Evolutionary conservation across 2,888 invertebrate species (phyloP).

Genomic region (Coecobrya sp.): DNA sequence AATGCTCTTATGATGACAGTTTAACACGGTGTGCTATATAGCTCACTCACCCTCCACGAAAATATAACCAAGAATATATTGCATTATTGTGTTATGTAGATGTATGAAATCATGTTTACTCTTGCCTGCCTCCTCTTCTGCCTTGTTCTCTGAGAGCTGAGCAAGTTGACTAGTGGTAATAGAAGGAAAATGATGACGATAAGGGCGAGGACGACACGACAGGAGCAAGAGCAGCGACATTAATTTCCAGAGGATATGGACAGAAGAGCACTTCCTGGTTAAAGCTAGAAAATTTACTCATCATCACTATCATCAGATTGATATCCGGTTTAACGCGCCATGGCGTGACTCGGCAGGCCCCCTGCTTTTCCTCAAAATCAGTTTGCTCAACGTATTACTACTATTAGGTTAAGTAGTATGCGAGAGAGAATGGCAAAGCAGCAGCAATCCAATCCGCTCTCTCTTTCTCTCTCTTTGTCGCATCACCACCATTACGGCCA

Average conservation of each 20-base stretch:
- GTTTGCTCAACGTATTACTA: slow-evolving; percentile 5
- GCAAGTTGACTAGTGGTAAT: not conserved
- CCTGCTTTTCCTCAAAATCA: slow-evolving; percentile 1
- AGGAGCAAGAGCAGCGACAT: slow-evolving; percentile 36
- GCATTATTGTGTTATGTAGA: not conserved
- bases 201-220: slow-evolving; percentile 31
- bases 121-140: not conserved
- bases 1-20: not conserved
- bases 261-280: slow-evolving; percentile 73
- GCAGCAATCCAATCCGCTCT: not conserved
- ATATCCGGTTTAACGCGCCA: slow-evolving; percentile 76
- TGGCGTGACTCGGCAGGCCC: slow-evolving; percentile 69
- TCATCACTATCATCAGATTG: slow-evolving; percentile 72
- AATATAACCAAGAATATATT: not conserved
- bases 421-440: not conserved
- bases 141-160: not conserved
- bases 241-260: slow-evolving; percentile 76
- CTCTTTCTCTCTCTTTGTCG: not conserved
- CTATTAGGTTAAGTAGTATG: slow-evolving; percentile 11
- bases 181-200: not conserved
- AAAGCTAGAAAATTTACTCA: slow-evolving; percentile 69
- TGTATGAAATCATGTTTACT: slow-evolving; percentile 24
- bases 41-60: not conserved
- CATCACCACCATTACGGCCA: not conserved
- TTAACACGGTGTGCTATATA: not conserved